A percentile compares a stretch with the other conserved stretches of the same genome.
These are phyloP conservation scores for Epizoanthus ramosus DNA, from an alignment of 92 coral and sea anemone genomes.

Conservation along the genomic window DNA sequence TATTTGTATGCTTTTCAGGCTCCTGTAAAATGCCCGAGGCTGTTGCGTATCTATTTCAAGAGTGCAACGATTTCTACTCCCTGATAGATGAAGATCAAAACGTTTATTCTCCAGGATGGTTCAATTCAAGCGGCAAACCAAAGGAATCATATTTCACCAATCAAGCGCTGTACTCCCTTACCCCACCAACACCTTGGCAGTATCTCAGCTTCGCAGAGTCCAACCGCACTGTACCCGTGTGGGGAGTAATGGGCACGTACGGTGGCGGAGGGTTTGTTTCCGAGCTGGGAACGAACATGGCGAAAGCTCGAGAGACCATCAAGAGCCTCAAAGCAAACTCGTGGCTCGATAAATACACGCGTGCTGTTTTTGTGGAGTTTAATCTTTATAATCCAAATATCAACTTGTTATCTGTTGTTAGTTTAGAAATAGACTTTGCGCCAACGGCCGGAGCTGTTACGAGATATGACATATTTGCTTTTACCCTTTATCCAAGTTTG, in stretches of 20 bases:
- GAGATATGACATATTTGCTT: constrained; percentile 7
- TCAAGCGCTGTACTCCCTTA: no score
- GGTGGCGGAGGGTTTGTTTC: constrained; percentile 15
- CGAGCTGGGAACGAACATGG: neutral
- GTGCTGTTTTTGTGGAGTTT: constrained; percentile 10
- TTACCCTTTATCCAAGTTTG: constrained; percentile 13
- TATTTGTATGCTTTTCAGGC: neutral
- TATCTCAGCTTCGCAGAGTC: neutral
- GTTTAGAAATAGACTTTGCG: neutral
- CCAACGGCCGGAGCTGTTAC: constrained; percentile 14
- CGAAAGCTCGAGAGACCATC: neutral
- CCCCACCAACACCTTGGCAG: neutral
- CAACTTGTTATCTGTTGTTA: constrained; percentile 24
- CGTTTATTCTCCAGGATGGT: constrained; percentile 7
- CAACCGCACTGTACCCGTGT: neutral
- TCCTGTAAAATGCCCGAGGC: constrained; percentile 11
- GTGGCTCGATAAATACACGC: constrained; percentile 15
- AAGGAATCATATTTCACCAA: no score
- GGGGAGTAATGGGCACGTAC: constrained; percentile 3
- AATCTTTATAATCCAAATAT: constrained; percentile 17
- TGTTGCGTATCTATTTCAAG: constrained; percentile 12
- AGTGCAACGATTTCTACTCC: constrained; percentile 18
- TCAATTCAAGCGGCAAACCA: neutral
- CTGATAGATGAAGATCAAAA: neutral
- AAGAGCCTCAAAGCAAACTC: neutral